Evolutionary conservation across 2,888 invertebrate species (phyloP).

Genomic region (Nemoura dubitans): DNA sequence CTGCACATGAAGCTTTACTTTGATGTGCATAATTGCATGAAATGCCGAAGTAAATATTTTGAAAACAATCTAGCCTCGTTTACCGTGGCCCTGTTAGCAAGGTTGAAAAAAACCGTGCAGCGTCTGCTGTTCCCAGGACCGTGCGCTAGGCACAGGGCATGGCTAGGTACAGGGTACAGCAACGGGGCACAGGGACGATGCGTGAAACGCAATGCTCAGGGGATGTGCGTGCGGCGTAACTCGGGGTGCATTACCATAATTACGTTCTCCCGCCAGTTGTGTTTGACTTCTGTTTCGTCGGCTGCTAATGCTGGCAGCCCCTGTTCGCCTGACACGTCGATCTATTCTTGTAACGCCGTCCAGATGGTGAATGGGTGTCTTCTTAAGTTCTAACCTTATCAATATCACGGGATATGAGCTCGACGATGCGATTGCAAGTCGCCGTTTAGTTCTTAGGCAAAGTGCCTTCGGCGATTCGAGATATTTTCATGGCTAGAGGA

Average conservation of each 20-base stretch:
- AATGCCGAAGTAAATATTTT: too few species aligned
- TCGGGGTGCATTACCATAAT: conserved; percentile 3
- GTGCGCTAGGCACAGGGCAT: not conserved
- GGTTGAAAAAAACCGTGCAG: too few species aligned
- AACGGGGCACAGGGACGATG: not conserved
- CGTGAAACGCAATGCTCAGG: not conserved
- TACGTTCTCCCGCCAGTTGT: not conserved
- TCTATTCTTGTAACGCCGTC: not conserved
- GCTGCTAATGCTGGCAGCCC: not conserved
- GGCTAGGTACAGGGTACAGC: too few species aligned
- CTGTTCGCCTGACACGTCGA: not conserved
- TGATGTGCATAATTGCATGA: too few species aligned
- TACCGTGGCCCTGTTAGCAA: too few species aligned
- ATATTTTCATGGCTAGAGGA: not conserved
- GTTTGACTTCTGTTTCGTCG: conserved; percentile 7
- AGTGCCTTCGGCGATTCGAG: not conserved
- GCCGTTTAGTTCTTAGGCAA: not conserved
- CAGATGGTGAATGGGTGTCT: not conserved
- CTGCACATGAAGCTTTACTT: too few species aligned
- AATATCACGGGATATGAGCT: too few species aligned
- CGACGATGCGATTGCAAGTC: not conserved
- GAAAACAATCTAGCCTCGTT: too few species aligned
- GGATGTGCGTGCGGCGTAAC: not conserved
- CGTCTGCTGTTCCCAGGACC: not conserved
- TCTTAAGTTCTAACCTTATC: not conserved